These are phyloP conservation scores for Monoplex corrugatus DNA, from an alignment of 2,888 invertebrate species.

Conservation along the genomic window DNA sequence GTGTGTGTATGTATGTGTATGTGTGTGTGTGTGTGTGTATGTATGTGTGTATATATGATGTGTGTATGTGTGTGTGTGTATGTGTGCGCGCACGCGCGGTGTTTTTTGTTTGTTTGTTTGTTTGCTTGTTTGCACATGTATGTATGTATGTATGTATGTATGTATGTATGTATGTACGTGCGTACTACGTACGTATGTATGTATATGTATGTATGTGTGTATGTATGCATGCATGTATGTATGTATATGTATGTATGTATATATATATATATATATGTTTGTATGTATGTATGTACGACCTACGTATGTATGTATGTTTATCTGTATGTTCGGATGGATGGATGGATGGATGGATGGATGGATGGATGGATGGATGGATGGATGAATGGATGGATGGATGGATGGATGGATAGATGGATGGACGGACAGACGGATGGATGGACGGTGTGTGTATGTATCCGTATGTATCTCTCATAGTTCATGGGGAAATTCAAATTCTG, in stretches of 20 bases:
- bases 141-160: neutral
- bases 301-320: too few relatives aligned
- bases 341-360: neutral
- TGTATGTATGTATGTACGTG: neutral
- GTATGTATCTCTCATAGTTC: too few relatives aligned
- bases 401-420: neutral
- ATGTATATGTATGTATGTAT: neutral
- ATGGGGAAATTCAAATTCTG: too few relatives aligned
- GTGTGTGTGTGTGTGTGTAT: neutral
- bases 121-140: too few relatives aligned
- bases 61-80: too few relatives aligned
- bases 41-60: neutral
- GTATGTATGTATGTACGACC: neutral
- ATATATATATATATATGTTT: neutral
- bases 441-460: neutral
- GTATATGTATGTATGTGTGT: constrained; percentile 14
- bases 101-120: too few relatives aligned
- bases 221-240: neutral
- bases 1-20: neutral
- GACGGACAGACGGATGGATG: neutral
- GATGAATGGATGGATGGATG: neutral
- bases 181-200: neutral
- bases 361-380: neutral
- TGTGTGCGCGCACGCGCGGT: too few relatives aligned
- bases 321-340: too few relatives aligned